Conservation (phyloP, 2,888 invertebrate genomes). For the Andrena bicolor region DNA sequence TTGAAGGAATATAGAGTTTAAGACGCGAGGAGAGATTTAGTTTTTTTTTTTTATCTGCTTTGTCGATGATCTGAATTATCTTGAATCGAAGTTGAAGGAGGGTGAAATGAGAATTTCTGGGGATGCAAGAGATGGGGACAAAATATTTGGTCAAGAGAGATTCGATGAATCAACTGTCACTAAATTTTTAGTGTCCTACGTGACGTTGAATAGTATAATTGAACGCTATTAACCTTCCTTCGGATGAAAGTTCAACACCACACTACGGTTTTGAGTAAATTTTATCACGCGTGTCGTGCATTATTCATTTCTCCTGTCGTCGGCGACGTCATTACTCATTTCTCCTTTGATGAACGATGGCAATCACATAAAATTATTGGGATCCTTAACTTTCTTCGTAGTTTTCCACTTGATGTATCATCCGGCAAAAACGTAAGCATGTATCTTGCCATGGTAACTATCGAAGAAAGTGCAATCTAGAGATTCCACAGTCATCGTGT, state of each 20-base stretch:
- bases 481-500: slow-evolving; percentile 16
- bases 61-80: no score
- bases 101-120: no score
- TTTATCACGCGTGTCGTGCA: slow-evolving; percentile 14
- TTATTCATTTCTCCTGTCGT: slow-evolving; percentile 36
- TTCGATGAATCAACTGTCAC: background rate
- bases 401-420: slow-evolving; percentile 50
- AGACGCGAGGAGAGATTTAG: no score
- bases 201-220: background rate
- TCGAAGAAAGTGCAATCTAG: slow-evolving; percentile 57
- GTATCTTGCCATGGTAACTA: slow-evolving; percentile 24
- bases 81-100: no score
- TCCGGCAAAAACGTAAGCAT: slow-evolving; percentile 25
- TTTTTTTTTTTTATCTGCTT: no score
- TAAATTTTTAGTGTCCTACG: background rate
- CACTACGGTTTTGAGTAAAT: slow-evolving; percentile 15
- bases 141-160: background rate
- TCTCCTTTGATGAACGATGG: slow-evolving; percentile 43
- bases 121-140: background rate
- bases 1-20: no score
- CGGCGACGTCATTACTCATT: slow-evolving; percentile 41
- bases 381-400: slow-evolving; percentile 52
- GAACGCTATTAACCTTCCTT: background rate
- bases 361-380: slow-evolving; percentile 46
- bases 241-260: background rate